phyloP scores from a whole-genome alignment of 1,140 invertebrate species.

The Ceratina calcarata region DNA sequence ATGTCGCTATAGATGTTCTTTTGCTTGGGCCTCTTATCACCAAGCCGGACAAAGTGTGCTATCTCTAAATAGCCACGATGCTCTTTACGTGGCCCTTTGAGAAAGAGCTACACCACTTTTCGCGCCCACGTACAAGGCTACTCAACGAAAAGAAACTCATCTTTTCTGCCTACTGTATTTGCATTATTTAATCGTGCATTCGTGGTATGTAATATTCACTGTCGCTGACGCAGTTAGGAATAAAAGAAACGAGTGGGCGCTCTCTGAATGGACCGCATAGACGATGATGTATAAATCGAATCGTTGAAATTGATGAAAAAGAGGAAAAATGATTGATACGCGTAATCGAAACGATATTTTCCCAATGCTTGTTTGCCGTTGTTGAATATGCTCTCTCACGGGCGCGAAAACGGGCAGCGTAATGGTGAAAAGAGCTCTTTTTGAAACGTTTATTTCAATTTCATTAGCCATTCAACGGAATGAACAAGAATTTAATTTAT shows the following conservation, averaged over 20 bases:
- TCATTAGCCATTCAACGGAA: constrained; percentile 38
- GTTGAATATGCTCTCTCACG: background rate
- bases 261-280: too few species aligned
- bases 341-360: constrained; percentile 21
- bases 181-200: background rate
- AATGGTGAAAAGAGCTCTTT: background rate
- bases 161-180: background rate
- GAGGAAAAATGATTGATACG: background rate
- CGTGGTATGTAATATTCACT: background rate
- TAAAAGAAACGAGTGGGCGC: background rate
- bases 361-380: background rate
- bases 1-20: background rate
- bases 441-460: constrained; percentile 37
- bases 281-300: background rate
- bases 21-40: constrained; percentile 30
- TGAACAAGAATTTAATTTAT: constrained; percentile 47
- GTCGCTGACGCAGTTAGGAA: constrained; percentile 16
- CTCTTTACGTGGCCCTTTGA: constrained; percentile 17
- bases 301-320: background rate
- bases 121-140: background rate
- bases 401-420: background rate
- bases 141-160: background rate
- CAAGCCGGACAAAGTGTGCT: constrained; percentile 26
- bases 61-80: constrained; percentile 2
- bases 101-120: background rate